These are phyloP conservation scores for Subacronicta megacephala DNA, from an alignment of 2,888 invertebrate genomes.

Conservation along the genomic window DNA sequence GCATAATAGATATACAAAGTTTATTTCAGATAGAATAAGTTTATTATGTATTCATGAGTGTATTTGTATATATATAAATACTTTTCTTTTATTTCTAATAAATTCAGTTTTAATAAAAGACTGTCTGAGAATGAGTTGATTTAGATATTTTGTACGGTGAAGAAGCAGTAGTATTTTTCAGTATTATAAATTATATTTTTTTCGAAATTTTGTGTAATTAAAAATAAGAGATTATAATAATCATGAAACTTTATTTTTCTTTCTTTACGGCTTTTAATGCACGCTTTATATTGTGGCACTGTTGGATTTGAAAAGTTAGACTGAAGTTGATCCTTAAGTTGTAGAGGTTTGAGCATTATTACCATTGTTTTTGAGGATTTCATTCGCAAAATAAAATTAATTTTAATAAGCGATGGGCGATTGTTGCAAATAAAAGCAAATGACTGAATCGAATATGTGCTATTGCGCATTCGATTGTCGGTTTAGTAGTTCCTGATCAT, in stretches of 20 bases:
- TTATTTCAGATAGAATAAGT: slow-evolving; percentile 28
- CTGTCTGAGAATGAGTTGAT: slow-evolving; percentile 48
- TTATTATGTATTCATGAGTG: slow-evolving; percentile 8
- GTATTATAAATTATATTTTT: slow-evolving; percentile 55
- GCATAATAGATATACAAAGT: slow-evolving; percentile 29
- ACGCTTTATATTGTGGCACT: slow-evolving; percentile 41
- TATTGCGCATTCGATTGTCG: too few species aligned
- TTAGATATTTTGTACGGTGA: too few species aligned
- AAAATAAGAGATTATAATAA: slow-evolving; percentile 3
- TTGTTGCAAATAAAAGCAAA: too few species aligned
- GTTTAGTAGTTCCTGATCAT: too few species aligned
- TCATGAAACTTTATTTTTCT: slow-evolving; percentile 15
- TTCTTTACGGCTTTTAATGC: slow-evolving; percentile 24
- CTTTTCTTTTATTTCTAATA: slow-evolving; percentile 26
- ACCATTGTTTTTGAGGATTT: slow-evolving; percentile 9
- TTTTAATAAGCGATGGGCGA: too few species aligned
- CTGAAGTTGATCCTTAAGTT: slow-evolving; percentile 22
- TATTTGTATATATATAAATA: slow-evolving; percentile 12
- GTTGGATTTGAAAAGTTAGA: slow-evolving; percentile 35
- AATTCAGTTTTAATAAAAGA: slow-evolving; percentile 42
- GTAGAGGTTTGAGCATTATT: slow-evolving; percentile 4
- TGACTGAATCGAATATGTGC: too few species aligned
- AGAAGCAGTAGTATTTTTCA: slow-evolving; percentile 59
- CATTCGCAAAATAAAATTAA: too few species aligned
- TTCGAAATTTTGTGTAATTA: slow-evolving; percentile 20